phyloP scores from a whole-genome alignment of 2,888 invertebrate genomes.

The Drosophila ezoana region DNA sequence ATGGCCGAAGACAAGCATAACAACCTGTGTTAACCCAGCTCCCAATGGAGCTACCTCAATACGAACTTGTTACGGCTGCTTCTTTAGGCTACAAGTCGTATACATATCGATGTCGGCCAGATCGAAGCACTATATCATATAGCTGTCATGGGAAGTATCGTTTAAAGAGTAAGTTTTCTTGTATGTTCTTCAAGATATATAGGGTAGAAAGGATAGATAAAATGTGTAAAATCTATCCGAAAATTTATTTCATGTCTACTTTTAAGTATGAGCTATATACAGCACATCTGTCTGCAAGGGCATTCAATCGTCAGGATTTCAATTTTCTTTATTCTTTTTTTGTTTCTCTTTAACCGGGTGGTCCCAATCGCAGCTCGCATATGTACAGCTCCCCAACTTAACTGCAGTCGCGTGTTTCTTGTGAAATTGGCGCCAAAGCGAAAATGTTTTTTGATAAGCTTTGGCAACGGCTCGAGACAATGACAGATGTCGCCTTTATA shows the following conservation, averaged over 20 bases:
- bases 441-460: slow-evolving; percentile 73
- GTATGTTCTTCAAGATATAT: too few relatives aligned
- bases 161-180: too few relatives aligned
- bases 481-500: slow-evolving; percentile 41
- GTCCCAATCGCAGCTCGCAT: slow-evolving; percentile 28
- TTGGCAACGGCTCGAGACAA: slow-evolving; percentile 32
- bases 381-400: slow-evolving; percentile 2
- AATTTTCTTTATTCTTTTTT: slow-evolving; percentile 1
- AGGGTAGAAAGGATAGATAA: too few relatives aligned
- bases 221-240: too few relatives aligned
- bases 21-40: not conserved
- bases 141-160: not conserved
- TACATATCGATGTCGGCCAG: not conserved
- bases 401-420: slow-evolving; percentile 47
- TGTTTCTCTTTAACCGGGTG: slow-evolving; percentile 41
- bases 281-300: too few relatives aligned
- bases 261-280: too few relatives aligned
- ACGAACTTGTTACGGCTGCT: not conserved
- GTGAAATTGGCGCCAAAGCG: slow-evolving; percentile 74
- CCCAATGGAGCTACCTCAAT: not conserved
- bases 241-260: too few relatives aligned
- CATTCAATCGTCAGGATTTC: not conserved
- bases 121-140: not conserved
- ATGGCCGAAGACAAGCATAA: not conserved
- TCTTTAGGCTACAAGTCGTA: too few relatives aligned